These are phyloP conservation scores for Neoascia interrupta DNA, from an alignment of 2,888 invertebrate genomes.

Conservation along the genomic window DNA sequence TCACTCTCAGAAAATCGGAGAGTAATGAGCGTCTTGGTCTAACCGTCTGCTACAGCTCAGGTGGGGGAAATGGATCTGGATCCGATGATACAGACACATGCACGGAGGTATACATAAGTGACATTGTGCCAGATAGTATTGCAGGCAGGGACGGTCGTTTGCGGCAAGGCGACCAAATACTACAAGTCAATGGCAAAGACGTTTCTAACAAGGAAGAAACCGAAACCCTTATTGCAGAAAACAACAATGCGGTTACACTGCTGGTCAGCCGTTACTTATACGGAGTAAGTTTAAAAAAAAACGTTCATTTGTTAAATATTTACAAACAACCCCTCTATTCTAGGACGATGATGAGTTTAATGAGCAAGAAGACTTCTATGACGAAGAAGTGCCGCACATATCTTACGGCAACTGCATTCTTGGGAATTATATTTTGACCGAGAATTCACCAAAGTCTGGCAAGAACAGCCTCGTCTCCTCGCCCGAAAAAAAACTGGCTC, in stretches of 20 bases:
- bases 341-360: conserved; percentile 77
- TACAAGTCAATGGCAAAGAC: conserved; percentile 83
- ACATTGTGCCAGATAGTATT: conserved; percentile 83
- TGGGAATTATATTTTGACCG: conserved; percentile 74
- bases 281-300: conserved; percentile 79
- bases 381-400: conserved; percentile 72
- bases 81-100: conserved; percentile 81
- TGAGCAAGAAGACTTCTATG: conserved; percentile 72
- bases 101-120: conserved; percentile 85
- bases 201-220: conserved; percentile 83
- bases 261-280: conserved; percentile 83
- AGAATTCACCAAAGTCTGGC: conserved; percentile 66
- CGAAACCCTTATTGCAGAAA: conserved; percentile 83
- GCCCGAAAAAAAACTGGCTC: conserved; percentile 72
- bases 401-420: conserved; percentile 75
- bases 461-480: conserved; percentile 12
- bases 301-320: too few relatives aligned
- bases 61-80: conserved; percentile 82
- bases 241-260: conserved; percentile 82
- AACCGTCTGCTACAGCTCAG: conserved; percentile 83
- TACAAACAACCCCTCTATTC: not conserved
- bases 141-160: conserved; percentile 83
- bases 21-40: conserved; percentile 84
- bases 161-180: conserved; percentile 83
- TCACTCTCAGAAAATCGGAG: conserved; percentile 82